phyloP scores from a whole-genome alignment of 2,797 vertebrate genomes.

The Gallirallus australis region DNA sequence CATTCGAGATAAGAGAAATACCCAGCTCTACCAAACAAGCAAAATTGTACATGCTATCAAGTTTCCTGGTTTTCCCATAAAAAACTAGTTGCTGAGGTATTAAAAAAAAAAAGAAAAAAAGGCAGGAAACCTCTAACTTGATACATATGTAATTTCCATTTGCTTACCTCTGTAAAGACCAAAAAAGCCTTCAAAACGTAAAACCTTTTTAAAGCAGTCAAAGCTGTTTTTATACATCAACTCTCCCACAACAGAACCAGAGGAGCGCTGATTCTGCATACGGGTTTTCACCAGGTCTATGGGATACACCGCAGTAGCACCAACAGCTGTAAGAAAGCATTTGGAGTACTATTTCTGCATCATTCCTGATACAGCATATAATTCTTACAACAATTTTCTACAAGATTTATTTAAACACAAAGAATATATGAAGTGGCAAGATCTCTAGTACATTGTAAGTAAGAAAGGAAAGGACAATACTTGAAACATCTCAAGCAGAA shows the following conservation, averaged over 20 bases:
- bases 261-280: conserved; percentile 95
- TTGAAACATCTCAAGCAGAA: background rate
- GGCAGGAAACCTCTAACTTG: background rate
- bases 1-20: background rate
- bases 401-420: background rate
- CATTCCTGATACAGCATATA: too few relatives aligned
- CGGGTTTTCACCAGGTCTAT: conserved; percentile 97
- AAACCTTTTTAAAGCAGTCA: conserved; percentile 95
- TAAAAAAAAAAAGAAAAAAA: background rate
- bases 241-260: conserved; percentile 91
- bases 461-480: background rate
- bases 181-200: conserved; percentile 93
- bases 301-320: conserved; percentile 94
- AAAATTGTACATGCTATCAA: background rate
- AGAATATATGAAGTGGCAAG: background rate
- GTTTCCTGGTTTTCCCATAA: background rate
- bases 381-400: background rate
- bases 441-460: background rate
- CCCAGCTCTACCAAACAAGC: background rate
- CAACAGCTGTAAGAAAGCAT: conserved; percentile 84
- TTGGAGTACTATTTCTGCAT: background rate
- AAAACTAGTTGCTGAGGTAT: background rate
- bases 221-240: conserved; percentile 98
- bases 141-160: background rate
- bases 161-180: conserved; percentile 94